phyloP scores from a whole-genome alignment of 2,797 vertebrate species.

The Naso thynnoides region DNA sequence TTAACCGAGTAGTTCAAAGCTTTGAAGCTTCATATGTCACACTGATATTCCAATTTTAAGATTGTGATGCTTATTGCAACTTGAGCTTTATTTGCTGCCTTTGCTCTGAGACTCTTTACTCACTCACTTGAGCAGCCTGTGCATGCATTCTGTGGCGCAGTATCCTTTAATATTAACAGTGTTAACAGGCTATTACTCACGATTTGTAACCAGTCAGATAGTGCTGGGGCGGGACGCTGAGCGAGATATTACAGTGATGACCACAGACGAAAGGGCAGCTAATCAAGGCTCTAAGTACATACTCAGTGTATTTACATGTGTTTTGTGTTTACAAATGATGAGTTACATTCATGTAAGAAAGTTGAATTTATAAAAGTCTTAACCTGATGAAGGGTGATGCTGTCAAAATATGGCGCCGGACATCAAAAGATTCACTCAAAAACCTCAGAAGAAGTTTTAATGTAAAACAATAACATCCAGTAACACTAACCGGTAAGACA shows the following conservation, averaged over 20 bases:
- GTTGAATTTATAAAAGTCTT: no score
- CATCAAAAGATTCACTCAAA: no score
- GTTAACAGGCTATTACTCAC: no score
- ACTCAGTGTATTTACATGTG: not conserved
- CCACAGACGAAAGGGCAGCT: not conserved
- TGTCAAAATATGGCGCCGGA: no score
- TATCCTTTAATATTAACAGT: no score
- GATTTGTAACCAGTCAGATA: no score
- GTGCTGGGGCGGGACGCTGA: not conserved
- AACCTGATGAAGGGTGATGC: no score
- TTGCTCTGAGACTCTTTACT: no score
- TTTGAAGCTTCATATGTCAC: not conserved
- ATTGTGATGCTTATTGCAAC: not conserved
- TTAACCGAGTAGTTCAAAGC: not conserved
- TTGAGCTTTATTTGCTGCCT: not conserved
- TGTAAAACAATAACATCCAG: not conserved
- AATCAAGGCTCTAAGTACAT: not conserved
- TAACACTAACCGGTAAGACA: slow-evolving; percentile 10
- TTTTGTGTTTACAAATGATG: not conserved
- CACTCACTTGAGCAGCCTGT: no score
- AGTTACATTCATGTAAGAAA: no score
- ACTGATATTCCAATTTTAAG: not conserved
- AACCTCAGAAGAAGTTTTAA: no score
- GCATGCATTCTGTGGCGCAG: no score
- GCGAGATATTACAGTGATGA: not conserved